These are phyloP conservation scores for Julus scandinavius DNA, from an alignment of 2,888 invertebrate species.

Conservation along the genomic window DNA sequence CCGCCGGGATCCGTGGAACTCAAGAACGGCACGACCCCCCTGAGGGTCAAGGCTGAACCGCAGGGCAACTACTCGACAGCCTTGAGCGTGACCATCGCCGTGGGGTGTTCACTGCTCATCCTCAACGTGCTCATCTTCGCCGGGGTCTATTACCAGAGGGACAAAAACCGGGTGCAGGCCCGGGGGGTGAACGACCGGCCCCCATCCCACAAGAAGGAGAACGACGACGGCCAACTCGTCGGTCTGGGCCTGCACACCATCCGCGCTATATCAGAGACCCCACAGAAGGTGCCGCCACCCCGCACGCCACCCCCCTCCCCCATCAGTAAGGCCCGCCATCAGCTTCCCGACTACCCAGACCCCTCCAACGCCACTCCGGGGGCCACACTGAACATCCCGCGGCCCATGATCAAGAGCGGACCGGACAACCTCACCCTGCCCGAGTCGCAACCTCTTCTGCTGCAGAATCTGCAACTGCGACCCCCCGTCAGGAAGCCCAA, in stretches of 20 bases:
- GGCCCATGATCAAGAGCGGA: slow-evolving; percentile 53
- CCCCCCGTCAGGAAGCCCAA: slow-evolving; percentile 55
- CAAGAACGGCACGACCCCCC: slow-evolving; percentile 56
- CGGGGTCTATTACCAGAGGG: slow-evolving; percentile 87
- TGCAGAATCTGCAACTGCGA: slow-evolving; percentile 57
- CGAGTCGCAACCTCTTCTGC: slow-evolving; percentile 58
- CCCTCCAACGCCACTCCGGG: slow-evolving; percentile 46
- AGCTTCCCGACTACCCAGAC: slow-evolving; percentile 53
- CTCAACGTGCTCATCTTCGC: slow-evolving; percentile 93
- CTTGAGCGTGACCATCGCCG: slow-evolving; percentile 91
- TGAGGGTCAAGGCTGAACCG: slow-evolving; percentile 55
- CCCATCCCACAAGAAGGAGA: slow-evolving; percentile 55
- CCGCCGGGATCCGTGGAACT: slow-evolving; percentile 37
- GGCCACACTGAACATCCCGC: slow-evolving; percentile 54
- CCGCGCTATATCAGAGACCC: slow-evolving; percentile 51
- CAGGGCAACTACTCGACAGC: slow-evolving; percentile 79
- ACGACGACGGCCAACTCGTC: slow-evolving; percentile 51
- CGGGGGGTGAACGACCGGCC: slow-evolving; percentile 57
- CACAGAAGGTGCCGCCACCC: slow-evolving; percentile 57
- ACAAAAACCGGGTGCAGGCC: slow-evolving; percentile 60
- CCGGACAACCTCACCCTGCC: slow-evolving; percentile 53
- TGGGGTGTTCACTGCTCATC: slow-evolving; percentile 91
- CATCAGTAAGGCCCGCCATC: slow-evolving; percentile 52
- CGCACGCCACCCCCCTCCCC: slow-evolving; percentile 58
- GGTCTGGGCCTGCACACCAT: slow-evolving; percentile 54